These are phyloP conservation scores for Lophius piscatorius DNA, from an alignment of 2,113 vertebrate species.

Conservation along the genomic window DNA sequence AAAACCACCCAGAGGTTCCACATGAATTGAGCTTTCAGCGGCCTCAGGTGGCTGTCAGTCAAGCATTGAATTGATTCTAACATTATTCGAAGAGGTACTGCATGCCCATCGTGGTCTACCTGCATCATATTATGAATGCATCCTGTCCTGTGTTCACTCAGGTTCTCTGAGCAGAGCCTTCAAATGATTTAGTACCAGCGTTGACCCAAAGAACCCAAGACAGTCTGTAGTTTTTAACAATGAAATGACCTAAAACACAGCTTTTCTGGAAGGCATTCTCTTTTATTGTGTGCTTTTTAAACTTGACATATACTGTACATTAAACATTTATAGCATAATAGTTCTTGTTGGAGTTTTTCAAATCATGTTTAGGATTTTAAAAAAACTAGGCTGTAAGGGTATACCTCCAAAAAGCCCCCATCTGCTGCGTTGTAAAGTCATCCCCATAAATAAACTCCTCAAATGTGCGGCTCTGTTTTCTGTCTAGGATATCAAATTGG, in stretches of 20 bases:
- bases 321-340: too few species aligned
- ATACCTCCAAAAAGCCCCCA: too few species aligned
- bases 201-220: not conserved
- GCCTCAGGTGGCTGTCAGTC: slow-evolving; percentile 24
- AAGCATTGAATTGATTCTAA: slow-evolving; percentile 29
- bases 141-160: slow-evolving; percentile 3
- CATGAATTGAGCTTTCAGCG: not conserved
- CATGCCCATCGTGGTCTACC: slow-evolving; percentile 16
- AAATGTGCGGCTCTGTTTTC: too few species aligned
- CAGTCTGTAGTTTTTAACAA: not conserved
- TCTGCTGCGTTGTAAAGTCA: too few species aligned
- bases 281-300: too few species aligned
- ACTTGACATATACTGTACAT: too few species aligned
- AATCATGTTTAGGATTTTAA: too few species aligned
- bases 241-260: not conserved
- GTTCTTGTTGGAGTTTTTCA: too few species aligned
- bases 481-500: too few species aligned
- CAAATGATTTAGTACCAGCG: not conserved
- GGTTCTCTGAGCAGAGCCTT: not conserved
- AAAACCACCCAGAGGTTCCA: not conserved
- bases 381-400: too few species aligned
- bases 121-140: not conserved
- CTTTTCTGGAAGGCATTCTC: too few species aligned
- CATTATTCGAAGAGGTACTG: not conserved
- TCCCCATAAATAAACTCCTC: too few species aligned